Base-by-base conservation (phyloP, 2,888 invertebrate genomes). In the Nomada fucata region DNA sequence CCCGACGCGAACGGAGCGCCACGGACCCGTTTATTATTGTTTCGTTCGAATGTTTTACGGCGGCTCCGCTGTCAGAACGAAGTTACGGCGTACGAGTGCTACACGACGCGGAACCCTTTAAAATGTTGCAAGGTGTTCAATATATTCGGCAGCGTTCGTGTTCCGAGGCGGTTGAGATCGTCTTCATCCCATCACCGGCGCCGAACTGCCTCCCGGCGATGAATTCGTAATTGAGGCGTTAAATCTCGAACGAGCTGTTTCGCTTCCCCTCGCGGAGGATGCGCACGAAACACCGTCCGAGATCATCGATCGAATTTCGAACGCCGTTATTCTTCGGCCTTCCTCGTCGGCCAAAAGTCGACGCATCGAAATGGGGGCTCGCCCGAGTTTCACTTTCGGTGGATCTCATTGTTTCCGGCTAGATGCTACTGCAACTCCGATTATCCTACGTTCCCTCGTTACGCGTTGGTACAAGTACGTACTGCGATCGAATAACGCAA, bases 191-290 rank as follows among this genome's bases (percentile, higher is more conserved):
- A 83, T 83, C 77, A 57, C 82, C 53, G 60, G 44, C 23, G 44
- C 23, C 18, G 61, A 11, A n/a, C 23, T n/a, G 61, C 71, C 79
- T 72, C 23, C 57, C 68, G 80, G 84, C 84, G 71, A 67, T 79
- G 80, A 80, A 81, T 85, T 84, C 81, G 78, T 85, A 85, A 85
- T 85, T 84, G 81, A 84, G 81, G 84, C 84, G 84, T 85, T 85
- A 85, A 84, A 78, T 84, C 76, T 76, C 73, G 84, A 81, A 81
- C 84, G 78, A 85, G 84, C 80, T 75, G 74, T 77, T 84, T 80
- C 75, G 79, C 69, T 79, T 83, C 67, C 67, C 77, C 78, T 70
- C 83, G 75, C 36, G 77, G 82, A 73, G 42, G 55, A 73, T 82
- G 53, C 60, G 70, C 73, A 65, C 60, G 44, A 47, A 76, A 69